A percentile compares a stretch with the other conserved stretches of the same genome.
phyloP scores from a whole-genome alignment of 2,888 invertebrate species.

The Ectobius pallidus region DNA sequence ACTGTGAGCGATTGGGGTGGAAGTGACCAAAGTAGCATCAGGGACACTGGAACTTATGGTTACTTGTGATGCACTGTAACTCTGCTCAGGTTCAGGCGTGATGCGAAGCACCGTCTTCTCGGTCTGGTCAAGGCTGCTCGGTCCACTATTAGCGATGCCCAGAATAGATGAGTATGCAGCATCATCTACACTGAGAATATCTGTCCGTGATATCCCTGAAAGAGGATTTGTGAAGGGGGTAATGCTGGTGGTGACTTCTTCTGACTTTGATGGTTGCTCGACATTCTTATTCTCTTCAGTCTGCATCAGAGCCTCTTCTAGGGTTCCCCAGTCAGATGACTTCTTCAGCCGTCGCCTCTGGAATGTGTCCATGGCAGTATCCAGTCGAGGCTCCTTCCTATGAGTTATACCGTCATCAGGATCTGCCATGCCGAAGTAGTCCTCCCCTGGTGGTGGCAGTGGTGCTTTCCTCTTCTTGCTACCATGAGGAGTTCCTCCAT shows the following conservation, averaged over 20 bases:
- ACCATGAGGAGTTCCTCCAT: slow-evolving; percentile 46
- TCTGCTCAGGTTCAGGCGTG: slow-evolving; percentile 16
- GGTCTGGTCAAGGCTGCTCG: not conserved
- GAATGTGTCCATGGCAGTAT: slow-evolving; percentile 64
- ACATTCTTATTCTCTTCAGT: not conserved
- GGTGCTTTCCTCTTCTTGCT: slow-evolving; percentile 71
- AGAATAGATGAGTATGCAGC: not conserved
- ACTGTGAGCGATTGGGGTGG: slow-evolving; percentile 36
- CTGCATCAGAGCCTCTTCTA: slow-evolving; percentile 66
- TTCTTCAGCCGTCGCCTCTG: slow-evolving; percentile 73
- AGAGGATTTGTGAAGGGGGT: slow-evolving; percentile 2
- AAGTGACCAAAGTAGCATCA: slow-evolving; percentile 29
- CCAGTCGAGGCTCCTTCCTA: slow-evolving; percentile 53
- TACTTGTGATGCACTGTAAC: slow-evolving; percentile 5
- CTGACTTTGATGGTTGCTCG: not conserved
- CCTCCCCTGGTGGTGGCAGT: slow-evolving; percentile 51
- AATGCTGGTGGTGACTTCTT: not conserved
- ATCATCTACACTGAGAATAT: slow-evolving; percentile 14
- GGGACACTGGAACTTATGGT: slow-evolving; percentile 1
- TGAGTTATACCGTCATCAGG: slow-evolving; percentile 50
- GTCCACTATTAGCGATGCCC: not conserved
- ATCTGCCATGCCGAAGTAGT: slow-evolving; percentile 50
- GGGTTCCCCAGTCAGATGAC: slow-evolving; percentile 75
- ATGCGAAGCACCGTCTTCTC: slow-evolving; percentile 31
- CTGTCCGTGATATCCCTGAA: slow-evolving; percentile 1